Conservation (phyloP, 2,888 invertebrate species). For the Zeuzera pyrina region DNA sequence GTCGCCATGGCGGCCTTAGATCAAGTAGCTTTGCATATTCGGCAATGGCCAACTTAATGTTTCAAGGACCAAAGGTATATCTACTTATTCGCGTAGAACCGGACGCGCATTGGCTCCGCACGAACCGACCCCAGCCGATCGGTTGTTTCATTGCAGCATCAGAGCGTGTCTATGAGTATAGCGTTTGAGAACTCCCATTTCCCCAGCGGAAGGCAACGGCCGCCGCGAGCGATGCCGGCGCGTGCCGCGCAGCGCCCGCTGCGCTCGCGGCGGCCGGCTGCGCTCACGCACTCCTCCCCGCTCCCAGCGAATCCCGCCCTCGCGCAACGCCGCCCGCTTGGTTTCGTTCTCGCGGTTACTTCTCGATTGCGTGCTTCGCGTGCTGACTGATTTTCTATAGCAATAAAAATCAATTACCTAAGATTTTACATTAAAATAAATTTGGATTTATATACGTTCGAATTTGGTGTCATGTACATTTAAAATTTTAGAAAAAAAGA, state of each 20-base stretch:
- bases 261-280: constrained; percentile 17
- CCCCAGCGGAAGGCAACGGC: constrained; percentile 12
- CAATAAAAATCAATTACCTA: constrained; percentile 76
- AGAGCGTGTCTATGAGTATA: constrained; percentile 51
- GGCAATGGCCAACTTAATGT: constrained; percentile 69
- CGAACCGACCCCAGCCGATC: constrained; percentile 62
- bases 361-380: constrained; percentile 75
- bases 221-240: constrained; percentile 9
- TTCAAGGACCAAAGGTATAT: constrained; percentile 73
- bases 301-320: constrained; percentile 28
- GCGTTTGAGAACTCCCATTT: constrained; percentile 42
- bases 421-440: constrained; percentile 74
- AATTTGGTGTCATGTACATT: constrained; percentile 75
- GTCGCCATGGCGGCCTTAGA: constrained; percentile 71
- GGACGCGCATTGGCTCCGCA: constrained; percentile 71
- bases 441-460: constrained; percentile 74
- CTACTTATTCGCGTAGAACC: constrained; percentile 71
- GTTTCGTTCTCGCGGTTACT: constrained; percentile 72
- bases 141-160: constrained; percentile 53
- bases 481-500: constrained; percentile 69
- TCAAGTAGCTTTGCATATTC: constrained; percentile 72
- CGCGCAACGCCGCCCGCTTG: constrained; percentile 64
- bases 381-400: constrained; percentile 76
- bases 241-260: constrained; percentile 34
- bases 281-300: constrained; percentile 9